phyloP scores from a whole-genome alignment of 2,888 invertebrate species.

The Limenitis arthemis region DNA sequence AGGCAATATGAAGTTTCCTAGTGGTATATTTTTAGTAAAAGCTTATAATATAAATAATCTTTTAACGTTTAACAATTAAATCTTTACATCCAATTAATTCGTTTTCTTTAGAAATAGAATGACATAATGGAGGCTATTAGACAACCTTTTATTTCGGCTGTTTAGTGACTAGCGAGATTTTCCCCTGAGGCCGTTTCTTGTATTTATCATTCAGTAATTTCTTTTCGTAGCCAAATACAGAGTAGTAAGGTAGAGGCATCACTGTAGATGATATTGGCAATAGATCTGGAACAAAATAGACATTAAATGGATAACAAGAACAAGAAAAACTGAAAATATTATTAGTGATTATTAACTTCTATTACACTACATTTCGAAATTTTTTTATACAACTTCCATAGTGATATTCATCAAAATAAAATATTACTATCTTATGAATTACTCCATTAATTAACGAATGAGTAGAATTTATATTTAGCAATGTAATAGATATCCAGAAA shows the following conservation, averaged over 20 bases:
- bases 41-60: no score
- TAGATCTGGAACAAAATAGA: conserved; percentile 41
- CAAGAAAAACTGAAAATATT: no score
- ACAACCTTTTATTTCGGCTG: conserved; percentile 44
- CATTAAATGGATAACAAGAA: neutral
- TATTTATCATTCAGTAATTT: conserved; percentile 53
- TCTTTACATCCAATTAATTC: conserved; percentile 18
- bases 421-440: no score
- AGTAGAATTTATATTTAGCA: no score
- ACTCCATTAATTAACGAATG: no score
- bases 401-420: no score
- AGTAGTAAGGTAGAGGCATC: conserved; percentile 56
- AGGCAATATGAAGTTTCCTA: no score
- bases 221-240: conserved; percentile 56
- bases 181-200: conserved; percentile 54
- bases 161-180: conserved; percentile 57
- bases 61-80: neutral
- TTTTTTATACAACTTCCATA: no score
- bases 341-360: no score
- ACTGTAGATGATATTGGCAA: conserved; percentile 61
- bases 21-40: no score
- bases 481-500: no score
- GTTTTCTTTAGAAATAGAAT: conserved; percentile 21
- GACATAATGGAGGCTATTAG: conserved; percentile 23
- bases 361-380: no score